phyloP scores from a whole-genome alignment of 2,888 invertebrate species.

The Strigamia transsilvanica region DNA sequence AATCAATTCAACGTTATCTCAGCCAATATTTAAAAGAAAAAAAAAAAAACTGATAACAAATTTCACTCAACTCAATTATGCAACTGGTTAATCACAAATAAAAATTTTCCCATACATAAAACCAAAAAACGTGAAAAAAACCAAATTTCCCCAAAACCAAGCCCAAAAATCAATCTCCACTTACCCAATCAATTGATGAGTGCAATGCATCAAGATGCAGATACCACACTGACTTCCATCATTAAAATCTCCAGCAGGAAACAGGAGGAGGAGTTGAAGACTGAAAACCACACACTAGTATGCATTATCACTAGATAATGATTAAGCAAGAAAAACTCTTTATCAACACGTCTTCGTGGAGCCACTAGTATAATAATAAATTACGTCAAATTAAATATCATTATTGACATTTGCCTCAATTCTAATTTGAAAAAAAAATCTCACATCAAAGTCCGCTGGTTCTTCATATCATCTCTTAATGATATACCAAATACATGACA shows the following conservation, averaged over 20 bases:
- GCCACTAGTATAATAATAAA: constrained; percentile 22
- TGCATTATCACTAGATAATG: constrained; percentile 13
- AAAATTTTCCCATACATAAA: background rate
- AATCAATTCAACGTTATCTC: background rate
- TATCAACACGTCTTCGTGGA: constrained; percentile 7
- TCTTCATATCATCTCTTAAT: too few relatives aligned
- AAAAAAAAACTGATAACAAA: constrained; percentile 27
- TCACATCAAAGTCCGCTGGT: background rate
- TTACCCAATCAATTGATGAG: background rate
- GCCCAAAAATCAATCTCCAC: background rate
- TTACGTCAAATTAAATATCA: background rate
- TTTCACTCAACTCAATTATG: background rate
- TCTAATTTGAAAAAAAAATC: constrained; percentile 11
- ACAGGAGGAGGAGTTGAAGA: constrained; percentile 26
- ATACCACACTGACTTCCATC: background rate
- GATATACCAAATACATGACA: too few relatives aligned
- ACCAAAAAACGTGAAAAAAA: background rate
- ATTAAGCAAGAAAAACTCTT: background rate
- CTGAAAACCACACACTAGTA: constrained; percentile 14
- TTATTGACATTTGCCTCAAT: background rate
- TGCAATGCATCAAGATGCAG: background rate
- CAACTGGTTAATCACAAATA: constrained; percentile 10
- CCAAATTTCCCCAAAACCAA: background rate
- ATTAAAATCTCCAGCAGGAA: constrained; percentile 19
- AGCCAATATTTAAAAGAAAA: background rate